These are phyloP conservation scores for Hirudinaria manillensis DNA, from an alignment of 2,888 invertebrate species.

Conservation along the genomic window DNA sequence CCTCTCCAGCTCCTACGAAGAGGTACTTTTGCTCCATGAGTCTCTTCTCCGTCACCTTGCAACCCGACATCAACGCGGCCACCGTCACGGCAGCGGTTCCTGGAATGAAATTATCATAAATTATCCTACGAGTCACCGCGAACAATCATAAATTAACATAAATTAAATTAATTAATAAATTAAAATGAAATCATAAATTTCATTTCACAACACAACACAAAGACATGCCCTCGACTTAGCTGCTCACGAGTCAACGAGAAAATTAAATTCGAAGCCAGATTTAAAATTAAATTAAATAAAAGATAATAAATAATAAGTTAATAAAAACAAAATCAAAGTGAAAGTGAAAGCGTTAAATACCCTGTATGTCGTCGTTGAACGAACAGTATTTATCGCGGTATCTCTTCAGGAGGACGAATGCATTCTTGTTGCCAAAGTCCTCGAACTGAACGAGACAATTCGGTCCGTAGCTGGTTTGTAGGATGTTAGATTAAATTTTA, in stretches of 20 bases:
- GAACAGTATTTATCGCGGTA: conserved; percentile 84
- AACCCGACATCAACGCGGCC: conserved; percentile 81
- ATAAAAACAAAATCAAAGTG: neutral
- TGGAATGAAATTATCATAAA: conserved; percentile 47
- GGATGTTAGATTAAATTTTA: neutral
- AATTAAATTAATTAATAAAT: neutral
- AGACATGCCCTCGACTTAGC: no score
- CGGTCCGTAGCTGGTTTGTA: conserved; percentile 55
- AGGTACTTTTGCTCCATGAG: conserved; percentile 79
- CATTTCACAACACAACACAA: no score
- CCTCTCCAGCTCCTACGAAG: conserved; percentile 95
- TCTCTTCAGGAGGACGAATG: conserved; percentile 82
- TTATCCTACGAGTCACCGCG: no score
- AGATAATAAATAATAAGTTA: neutral
- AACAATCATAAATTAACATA: neutral
- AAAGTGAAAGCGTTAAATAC: no score
- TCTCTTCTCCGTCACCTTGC: conserved; percentile 73
- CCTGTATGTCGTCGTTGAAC: conserved; percentile 98
- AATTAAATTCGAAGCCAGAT: neutral
- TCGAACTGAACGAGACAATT: conserved; percentile 73
- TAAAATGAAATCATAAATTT: neutral
- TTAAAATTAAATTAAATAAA: neutral
- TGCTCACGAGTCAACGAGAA: neutral
- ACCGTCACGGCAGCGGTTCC: conserved; percentile 83
- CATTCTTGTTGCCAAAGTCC: conserved; percentile 95